Evolutionary conservation across 2,888 invertebrate genomes (phyloP).

Genomic region (Dynastes hyllus): DNA sequence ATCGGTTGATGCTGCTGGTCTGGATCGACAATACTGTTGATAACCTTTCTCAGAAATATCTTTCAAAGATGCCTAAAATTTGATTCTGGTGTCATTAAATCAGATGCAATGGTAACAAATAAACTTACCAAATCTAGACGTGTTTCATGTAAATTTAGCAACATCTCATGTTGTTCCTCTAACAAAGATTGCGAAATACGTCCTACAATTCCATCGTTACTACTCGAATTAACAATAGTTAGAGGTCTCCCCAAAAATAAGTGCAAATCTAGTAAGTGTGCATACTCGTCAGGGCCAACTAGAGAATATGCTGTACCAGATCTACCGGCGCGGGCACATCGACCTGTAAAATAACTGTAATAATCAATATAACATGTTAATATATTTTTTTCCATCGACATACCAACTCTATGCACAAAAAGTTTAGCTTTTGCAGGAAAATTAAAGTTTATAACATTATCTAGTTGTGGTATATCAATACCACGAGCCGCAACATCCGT

Average conservation of each 20-base stretch:
- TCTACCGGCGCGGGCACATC: constrained; percentile 96
- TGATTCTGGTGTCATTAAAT: neutral
- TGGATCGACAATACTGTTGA: constrained; percentile 90
- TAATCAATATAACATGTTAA: neutral
- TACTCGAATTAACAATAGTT: constrained; percentile 71
- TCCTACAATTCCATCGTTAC: constrained; percentile 79
- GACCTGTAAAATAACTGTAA: constrained; percentile 72
- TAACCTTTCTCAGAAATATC: constrained; percentile 91
- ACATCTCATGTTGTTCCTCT: constrained; percentile 87
- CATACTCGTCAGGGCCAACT: constrained; percentile 91
- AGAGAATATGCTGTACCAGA: constrained; percentile 94
- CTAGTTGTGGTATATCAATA: constrained; percentile 96
- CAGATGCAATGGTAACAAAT: constrained; percentile 60
- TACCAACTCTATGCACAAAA: constrained; percentile 98
- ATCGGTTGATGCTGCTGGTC: constrained; percentile 92
- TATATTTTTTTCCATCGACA: constrained; percentile 65
- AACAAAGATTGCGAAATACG: constrained; percentile 85
- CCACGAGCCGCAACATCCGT: constrained; percentile 99
- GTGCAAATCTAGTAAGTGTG: constrained; percentile 95
- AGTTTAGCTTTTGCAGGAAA: constrained; percentile 98
- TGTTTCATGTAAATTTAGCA: constrained; percentile 83
- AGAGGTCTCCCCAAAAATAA: constrained; percentile 91
- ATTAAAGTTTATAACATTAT: constrained; percentile 97
- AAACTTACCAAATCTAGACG: constrained; percentile 81
- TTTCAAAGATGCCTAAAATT: constrained; percentile 75